These are phyloP conservation scores for Tamias sibiricus DNA, from an alignment of 2,113 vertebrate species.

Conservation along the genomic window DNA sequence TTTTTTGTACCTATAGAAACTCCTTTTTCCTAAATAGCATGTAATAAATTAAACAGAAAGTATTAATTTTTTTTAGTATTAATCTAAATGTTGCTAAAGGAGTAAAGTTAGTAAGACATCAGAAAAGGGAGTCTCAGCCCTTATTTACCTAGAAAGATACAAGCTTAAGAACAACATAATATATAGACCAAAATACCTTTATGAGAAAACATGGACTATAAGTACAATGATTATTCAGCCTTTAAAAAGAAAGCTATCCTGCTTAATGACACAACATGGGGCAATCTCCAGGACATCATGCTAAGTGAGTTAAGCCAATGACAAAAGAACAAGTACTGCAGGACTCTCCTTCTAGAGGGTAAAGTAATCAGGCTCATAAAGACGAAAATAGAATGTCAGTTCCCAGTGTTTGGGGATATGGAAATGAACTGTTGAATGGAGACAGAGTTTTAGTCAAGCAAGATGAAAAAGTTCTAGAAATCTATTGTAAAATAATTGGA, in stretches of 20 bases:
- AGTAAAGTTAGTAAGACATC: not conserved
- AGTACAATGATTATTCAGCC: not conserved
- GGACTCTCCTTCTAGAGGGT: not conserved
- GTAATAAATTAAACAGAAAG: not conserved
- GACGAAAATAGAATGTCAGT: not conserved
- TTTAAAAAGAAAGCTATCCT: not conserved
- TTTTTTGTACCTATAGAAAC: not conserved
- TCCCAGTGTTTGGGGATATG: not conserved
- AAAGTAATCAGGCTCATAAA: not conserved
- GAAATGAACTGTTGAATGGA: not conserved
- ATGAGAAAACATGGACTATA: not conserved
- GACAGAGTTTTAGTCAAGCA: not conserved
- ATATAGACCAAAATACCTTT: not conserved
- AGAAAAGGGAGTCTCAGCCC: not conserved
- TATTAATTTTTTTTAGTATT: not conserved
- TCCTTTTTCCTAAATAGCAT: not conserved
- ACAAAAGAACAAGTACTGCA: not conserved
- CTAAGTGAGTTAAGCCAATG: not conserved
- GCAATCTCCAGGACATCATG: not conserved
- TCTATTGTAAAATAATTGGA: not conserved
- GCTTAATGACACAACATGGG: not conserved
- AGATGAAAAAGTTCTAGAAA: not conserved
- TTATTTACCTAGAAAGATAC: not conserved
- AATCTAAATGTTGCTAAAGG: not conserved
- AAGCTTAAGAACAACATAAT: not conserved